Base-by-base conservation (phyloP, 2,888 invertebrate genomes). In the Dendrolimus houi region DNA sequence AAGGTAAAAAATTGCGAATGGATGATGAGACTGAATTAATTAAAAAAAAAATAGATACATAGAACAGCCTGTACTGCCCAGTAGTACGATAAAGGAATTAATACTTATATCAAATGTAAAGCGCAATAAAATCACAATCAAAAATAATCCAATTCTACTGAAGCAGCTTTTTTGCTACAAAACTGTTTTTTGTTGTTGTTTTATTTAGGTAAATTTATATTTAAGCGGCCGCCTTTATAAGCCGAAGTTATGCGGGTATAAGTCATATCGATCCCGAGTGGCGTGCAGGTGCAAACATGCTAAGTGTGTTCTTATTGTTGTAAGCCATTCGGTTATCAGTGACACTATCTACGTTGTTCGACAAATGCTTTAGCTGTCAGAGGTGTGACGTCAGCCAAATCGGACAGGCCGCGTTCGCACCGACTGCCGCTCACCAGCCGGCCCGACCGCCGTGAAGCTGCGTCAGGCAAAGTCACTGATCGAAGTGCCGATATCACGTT, bases 241-340 rank as follows among this genome's bases (percentile, higher is more conserved):
- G 61, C 61, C 57, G 66, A 76, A 77, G 74, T 78, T 80, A 83
- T 82, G 81, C 79, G 80, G 82, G 79, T 70, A 66, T 65, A 70
- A 74, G 74, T 71, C 67, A 72, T 79, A 85, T 87, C 79, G 77
- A 80, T 81, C 79, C 79, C 71, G 67, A 71, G 64, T 68, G 77
- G 75, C 76, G 82, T 69, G 89, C 90, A 90, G 90, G 90, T 90
- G 90, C 88, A 89, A 89, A 90, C 88, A 88, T 86, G 87, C 83
- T 88, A 90, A 90, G 88, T 90, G 88, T 88, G 75, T 87, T 88
- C 86, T 86, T 81, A 89, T 90, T 89, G 88, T 90, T 87, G 81
- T 87, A 86, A 87, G 86, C 88, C 89, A 84, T 87, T 84, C 83
- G 80, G 80, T 89, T 89, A 90, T 90, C 90, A 82, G 81, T 90